Base-by-base conservation (phyloP, 2,888 invertebrate species). In the Drosophila niveifrons region DNA sequence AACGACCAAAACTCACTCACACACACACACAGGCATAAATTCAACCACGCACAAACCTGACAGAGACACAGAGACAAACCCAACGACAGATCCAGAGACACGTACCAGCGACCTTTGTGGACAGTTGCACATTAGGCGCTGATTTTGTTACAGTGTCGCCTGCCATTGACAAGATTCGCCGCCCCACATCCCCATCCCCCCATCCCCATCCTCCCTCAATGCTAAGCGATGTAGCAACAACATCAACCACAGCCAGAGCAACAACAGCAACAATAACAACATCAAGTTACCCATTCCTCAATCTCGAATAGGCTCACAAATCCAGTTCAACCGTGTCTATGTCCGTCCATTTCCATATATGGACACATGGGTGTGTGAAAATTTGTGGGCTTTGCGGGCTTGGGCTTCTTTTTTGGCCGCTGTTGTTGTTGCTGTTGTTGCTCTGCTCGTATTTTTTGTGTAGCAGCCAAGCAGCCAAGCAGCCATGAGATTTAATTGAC, bases 401-500 rank as follows among this genome's bases (percentile, higher is more conserved):
- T 66, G 51, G 28, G 18, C 11, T 4, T 66, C n/a, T 41, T 52
- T 57, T 48, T 36, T 36, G 3, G 3, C 10, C 31, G 10, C 31
- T 9, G 23, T 6, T 23, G 23, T 23, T 23, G 23, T 23, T 18
- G 18, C 4, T 4, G 18, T 18, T 29, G 29, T 29, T 31, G 31
- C n/a, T 36, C n/a, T 36, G 1, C n/a, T 36, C 36, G 36, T 36
- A n/a, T 11, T 36, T 56, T 66, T 48, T n/a, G n/a, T n/a, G n/a
- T n/a, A n/a, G n/a, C n/a, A n/a, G n/a, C n/a, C n/a, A n/a, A n/a
- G 71, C 65, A 72, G 68, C 59, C 53, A 59, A 66, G 50, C 62
- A 63, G 58, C 61, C 70, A 83, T 82, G 90, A 90, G 90, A 91
- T 91, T 92, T 91, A 92, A 92, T 91, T 92, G 91, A 92, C 91